These are phyloP conservation scores for Mastigias papua DNA, from an alignment of 30 jellyfish, hydroid and myxozoan genomes.

Conservation along the genomic window DNA sequence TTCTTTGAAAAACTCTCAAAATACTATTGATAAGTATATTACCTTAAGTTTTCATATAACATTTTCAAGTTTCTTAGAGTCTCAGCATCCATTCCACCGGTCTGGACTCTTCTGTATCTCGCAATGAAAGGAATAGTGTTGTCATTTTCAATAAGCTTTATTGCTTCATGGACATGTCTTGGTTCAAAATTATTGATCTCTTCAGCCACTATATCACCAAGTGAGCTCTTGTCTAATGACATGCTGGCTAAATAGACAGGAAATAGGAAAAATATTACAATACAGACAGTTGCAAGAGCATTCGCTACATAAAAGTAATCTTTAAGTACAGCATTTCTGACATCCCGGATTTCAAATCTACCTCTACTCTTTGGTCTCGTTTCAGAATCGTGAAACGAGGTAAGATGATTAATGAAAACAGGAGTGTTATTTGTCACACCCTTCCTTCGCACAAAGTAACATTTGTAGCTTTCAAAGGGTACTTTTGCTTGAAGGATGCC, in stretches of 20 bases:
- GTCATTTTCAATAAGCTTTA: constrained; percentile 60
- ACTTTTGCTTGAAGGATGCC: constrained; percentile 37
- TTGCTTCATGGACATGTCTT: constrained; percentile 31
- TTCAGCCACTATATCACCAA: constrained; percentile 35
- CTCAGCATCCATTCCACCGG: constrained; percentile 89
- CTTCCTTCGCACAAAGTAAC: neutral
- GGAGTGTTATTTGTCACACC: constrained; percentile 12
- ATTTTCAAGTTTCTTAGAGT: constrained; percentile 51
- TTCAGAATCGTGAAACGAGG: neutral
- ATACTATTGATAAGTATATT: neutral
- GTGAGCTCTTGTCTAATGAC: neutral
- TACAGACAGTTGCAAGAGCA: no score
- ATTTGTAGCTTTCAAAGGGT: no score
- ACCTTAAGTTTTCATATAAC: constrained; percentile 66
- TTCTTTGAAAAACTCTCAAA: neutral
- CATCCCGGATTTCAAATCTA: no score
- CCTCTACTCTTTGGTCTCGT: no score
- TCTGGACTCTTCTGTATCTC: constrained; percentile 78
- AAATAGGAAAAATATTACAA: neutral
- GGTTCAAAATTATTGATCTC: constrained; percentile 18
- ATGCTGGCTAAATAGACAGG: neutral
- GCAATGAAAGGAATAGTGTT: constrained; percentile 87
- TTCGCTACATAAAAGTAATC: no score
- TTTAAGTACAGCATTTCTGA: no score
- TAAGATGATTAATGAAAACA: neutral